phyloP scores from a whole-genome alignment of 1,140 invertebrate genomes.

The Diploscapter pachys region DNA sequence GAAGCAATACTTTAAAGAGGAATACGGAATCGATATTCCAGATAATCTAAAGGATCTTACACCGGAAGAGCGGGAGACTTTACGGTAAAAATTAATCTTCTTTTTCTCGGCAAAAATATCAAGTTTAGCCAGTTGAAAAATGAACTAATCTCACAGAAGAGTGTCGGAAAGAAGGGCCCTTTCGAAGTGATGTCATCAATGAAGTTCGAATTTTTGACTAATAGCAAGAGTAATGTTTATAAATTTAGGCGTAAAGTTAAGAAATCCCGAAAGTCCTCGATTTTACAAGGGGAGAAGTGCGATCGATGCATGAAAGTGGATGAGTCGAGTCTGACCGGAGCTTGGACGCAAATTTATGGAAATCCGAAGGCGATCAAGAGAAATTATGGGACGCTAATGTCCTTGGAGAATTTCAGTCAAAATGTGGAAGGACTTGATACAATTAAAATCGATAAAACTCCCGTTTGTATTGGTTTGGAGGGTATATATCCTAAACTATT shows the following conservation, averaged over 20 bases:
- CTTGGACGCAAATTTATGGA: constrained; percentile 42
- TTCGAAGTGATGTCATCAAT: constrained; percentile 32
- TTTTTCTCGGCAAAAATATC: neutral
- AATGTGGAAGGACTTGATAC: constrained; percentile 11
- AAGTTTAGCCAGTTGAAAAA: constrained; percentile 14
- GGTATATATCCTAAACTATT: too few species aligned
- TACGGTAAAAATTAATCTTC: constrained; percentile 12
- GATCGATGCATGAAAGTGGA: constrained; percentile 30
- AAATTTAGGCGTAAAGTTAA: too few species aligned
- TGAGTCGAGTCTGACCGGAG: constrained; percentile 24
- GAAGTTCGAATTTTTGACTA: too few species aligned
- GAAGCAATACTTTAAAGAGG: constrained; percentile 36
- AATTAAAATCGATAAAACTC: constrained; percentile 25
- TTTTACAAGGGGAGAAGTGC: constrained; percentile 13
- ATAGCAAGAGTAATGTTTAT: too few species aligned
- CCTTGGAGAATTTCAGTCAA: constrained; percentile 29
- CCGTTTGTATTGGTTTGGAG: constrained; percentile 26
- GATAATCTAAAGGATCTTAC: constrained; percentile 30
- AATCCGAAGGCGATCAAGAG: constrained; percentile 36
- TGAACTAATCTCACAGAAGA: constrained; percentile 14
- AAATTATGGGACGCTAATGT: constrained; percentile 34
- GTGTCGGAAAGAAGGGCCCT: constrained; percentile 15
- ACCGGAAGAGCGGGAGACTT: constrained; percentile 33
- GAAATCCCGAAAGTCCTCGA: too few species aligned
- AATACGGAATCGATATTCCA: constrained; percentile 38